Conservation (phyloP, 1,140 invertebrate genomes). For the Ceratitis capitata region DNA sequence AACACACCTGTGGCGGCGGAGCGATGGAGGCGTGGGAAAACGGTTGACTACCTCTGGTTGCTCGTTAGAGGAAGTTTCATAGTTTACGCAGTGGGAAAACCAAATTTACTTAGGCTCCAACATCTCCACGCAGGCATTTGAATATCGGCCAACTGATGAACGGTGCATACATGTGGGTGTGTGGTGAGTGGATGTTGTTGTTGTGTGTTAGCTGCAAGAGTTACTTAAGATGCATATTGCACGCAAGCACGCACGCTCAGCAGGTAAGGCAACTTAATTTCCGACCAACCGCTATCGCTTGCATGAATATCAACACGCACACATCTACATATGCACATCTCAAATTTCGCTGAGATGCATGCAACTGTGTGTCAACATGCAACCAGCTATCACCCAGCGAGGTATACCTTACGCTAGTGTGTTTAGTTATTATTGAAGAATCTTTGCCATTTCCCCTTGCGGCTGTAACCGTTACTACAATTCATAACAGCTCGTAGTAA, state of each 20-base stretch:
- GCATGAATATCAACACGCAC: background rate
- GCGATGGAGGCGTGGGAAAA: background rate
- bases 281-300: background rate
- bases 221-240: slow-evolving; percentile 16
- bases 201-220: background rate
- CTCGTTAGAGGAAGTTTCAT: background rate
- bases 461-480: background rate
- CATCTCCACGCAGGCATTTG: background rate
- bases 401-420: background rate
- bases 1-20: background rate
- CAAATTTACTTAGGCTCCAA: background rate
- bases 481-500: background rate
- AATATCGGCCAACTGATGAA: background rate
- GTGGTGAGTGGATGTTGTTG: background rate
- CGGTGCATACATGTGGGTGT: background rate
- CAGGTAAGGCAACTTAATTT: background rate
- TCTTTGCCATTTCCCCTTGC: background rate
- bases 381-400: background rate
- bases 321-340: background rate
- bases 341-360: too few relatives aligned
- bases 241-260: too few relatives aligned
- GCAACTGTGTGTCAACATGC: background rate
- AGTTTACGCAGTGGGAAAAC: background rate
- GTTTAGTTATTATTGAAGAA: slow-evolving; percentile 17
- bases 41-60: background rate